A percentile compares a stretch with the other conserved stretches of the same genome.
phyloP scores from a whole-genome alignment of 2,888 invertebrate genomes.

The Agrochola lychnidis region DNA sequence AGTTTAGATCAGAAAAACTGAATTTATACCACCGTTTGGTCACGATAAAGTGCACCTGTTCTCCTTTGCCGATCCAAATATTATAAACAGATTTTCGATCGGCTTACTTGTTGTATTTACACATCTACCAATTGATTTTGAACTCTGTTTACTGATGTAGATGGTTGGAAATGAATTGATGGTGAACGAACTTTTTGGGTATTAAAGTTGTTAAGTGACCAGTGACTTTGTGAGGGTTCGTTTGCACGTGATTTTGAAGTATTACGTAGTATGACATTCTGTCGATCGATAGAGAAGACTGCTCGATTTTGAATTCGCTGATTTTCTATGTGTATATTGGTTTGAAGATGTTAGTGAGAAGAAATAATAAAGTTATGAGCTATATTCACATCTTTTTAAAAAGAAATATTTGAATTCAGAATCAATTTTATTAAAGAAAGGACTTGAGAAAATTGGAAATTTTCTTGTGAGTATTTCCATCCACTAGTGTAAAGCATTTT shows the following conservation, averaged over 20 bases:
- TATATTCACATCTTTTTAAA: too few relatives aligned
- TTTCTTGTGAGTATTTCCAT: neutral
- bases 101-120: constrained; percentile 27
- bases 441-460: too few relatives aligned
- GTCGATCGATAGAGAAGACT: neutral
- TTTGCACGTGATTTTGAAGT: constrained; percentile 51
- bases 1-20: constrained; percentile 50
- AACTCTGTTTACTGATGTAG: neutral
- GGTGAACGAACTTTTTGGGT: constrained; percentile 1
- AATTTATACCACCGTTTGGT: constrained; percentile 63
- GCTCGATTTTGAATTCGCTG: neutral
- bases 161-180: constrained; percentile 11
- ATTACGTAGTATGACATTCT: too few relatives aligned
- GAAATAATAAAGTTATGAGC: neutral
- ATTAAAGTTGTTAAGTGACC: constrained; percentile 41
- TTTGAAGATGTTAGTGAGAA: neutral
- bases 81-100: constrained; percentile 66
- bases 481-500: neutral
- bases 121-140: neutral
- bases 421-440: neutral
- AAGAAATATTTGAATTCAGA: too few relatives aligned
- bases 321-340: neutral
- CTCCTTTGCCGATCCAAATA: constrained; percentile 56
- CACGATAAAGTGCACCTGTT: constrained; percentile 70
- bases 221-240: constrained; percentile 31